These are phyloP conservation scores for Pogoniulus pusillus DNA, from an alignment of 2,797 vertebrate genomes.

Conservation along the genomic window DNA sequence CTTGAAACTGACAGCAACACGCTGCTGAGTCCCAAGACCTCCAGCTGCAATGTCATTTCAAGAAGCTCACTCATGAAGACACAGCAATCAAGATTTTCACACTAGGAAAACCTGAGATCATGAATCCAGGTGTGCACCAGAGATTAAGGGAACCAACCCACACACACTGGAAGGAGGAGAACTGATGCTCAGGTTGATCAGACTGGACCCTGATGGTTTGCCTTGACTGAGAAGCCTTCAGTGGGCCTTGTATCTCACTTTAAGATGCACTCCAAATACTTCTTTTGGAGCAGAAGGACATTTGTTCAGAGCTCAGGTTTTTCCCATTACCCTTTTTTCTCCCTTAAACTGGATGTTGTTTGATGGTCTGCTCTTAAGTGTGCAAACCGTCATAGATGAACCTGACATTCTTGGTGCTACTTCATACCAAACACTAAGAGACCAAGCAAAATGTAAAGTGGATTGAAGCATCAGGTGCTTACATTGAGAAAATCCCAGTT, in stretches of 20 bases:
- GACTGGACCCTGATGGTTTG: background rate
- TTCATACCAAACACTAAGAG: background rate
- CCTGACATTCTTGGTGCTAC: background rate
- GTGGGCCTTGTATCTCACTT: background rate
- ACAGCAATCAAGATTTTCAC: background rate
- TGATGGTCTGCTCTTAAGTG: background rate
- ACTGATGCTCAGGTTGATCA: background rate
- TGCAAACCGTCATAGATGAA: background rate
- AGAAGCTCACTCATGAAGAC: background rate
- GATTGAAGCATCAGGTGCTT: background rate
- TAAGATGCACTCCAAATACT: background rate
- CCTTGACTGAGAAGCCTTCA: background rate
- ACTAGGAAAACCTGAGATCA: background rate
- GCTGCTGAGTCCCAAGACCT: background rate
- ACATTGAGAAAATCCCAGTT: background rate
- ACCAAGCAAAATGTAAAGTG: background rate
- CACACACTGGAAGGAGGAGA: background rate
- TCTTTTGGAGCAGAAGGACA: background rate
- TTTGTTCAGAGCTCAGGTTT: background rate
- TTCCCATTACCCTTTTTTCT: accelerated
- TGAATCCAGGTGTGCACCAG: background rate
- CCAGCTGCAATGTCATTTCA: background rate
- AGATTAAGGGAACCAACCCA: background rate
- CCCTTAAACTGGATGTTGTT: background rate
- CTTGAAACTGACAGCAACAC: background rate